Evolutionary conservation across 2,888 invertebrate genomes (phyloP).

Genomic region (Xanthia icteritia): DNA sequence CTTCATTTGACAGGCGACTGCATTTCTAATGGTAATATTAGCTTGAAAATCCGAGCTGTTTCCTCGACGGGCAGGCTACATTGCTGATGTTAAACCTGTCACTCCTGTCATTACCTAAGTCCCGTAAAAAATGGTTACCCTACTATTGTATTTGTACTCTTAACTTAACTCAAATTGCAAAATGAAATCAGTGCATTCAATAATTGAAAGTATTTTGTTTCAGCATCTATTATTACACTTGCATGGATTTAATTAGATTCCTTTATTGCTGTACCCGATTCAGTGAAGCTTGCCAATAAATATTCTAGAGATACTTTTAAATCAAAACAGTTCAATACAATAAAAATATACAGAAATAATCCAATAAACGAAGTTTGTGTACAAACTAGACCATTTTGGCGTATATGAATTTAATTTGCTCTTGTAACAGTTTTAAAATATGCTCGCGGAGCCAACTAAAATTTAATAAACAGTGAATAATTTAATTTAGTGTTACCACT

Average conservation of each 20-base stretch:
- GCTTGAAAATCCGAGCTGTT: slow-evolving; percentile 37
- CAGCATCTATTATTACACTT: neutral
- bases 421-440: slow-evolving; percentile 84
- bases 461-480: slow-evolving; percentile 89
- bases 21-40: slow-evolving; percentile 43
- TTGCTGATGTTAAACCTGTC: neutral
- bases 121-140: slow-evolving; percentile 15
- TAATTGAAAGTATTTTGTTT: slow-evolving; percentile 7
- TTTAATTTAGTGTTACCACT: slow-evolving; percentile 87
- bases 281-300: slow-evolving; percentile 9
- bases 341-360: slow-evolving; percentile 29
- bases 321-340: slow-evolving; percentile 9
- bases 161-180: neutral
- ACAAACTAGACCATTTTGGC: slow-evolving; percentile 79
- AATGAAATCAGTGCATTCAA: slow-evolving; percentile 21
- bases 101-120: neutral
- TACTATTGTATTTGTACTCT: neutral
- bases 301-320: slow-evolving; percentile 15
- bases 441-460: slow-evolving; percentile 84
- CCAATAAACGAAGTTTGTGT: slow-evolving; percentile 45
- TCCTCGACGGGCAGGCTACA: slow-evolving; percentile 3
- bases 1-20: slow-evolving; percentile 48
- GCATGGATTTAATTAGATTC: slow-evolving; percentile 16
- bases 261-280: neutral
- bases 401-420: slow-evolving; percentile 78